phyloP scores from a whole-genome alignment of 2,888 invertebrate species.

The Bursaphelenchus okinawaensis region DNA sequence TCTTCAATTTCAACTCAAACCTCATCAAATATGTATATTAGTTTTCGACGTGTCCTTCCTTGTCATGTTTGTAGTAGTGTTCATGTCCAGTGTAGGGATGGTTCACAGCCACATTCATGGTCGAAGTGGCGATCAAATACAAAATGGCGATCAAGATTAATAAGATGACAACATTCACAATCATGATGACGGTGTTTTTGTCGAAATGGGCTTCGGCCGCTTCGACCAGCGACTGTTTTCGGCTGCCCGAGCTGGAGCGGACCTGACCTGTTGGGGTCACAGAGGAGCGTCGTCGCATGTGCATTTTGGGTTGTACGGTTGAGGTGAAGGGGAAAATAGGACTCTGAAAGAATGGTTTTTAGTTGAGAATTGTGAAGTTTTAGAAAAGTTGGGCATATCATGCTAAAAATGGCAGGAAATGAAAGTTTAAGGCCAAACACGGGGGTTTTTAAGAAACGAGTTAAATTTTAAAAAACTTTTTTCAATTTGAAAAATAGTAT shows the following conservation, averaged over 20 bases:
- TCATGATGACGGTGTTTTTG: conserved; percentile 24
- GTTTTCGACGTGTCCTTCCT: neutral
- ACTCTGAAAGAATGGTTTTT: no score
- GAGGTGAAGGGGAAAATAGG: neutral
- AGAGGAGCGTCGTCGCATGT: neutral
- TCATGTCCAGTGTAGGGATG: neutral
- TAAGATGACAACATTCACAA: conserved; percentile 43
- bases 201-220: conserved; percentile 46
- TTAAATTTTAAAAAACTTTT: no score
- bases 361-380: no score
- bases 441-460: no score
- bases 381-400: no score
- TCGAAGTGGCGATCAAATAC: conserved; percentile 50
- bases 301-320: neutral
- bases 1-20: no score
- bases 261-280: neutral
- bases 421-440: no score
- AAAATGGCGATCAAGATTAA: conserved; percentile 41
- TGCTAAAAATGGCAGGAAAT: no score
- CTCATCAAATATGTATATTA: no score
- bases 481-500: no score
- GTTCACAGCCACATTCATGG: conserved; percentile 38
- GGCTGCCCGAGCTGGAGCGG: neutral
- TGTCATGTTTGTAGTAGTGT: neutral
- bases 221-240: conserved; percentile 45